A percentile compares a stretch with the other conserved stretches of the same genome.
These are phyloP conservation scores for Periophthalmodon schlosseri DNA, from an alignment of 2,113 vertebrate species.

Conservation along the genomic window DNA sequence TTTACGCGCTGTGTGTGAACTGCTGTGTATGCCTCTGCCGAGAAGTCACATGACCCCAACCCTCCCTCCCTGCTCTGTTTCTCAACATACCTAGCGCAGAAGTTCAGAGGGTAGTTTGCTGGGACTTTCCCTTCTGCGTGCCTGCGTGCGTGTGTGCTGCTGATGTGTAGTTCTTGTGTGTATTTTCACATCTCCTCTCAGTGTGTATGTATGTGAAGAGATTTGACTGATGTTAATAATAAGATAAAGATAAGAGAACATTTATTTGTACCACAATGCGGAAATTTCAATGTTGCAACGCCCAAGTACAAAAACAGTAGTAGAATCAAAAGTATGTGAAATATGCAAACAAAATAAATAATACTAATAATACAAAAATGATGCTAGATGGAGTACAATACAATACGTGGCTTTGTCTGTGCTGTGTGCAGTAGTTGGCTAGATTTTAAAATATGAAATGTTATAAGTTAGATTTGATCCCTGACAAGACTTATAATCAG, in stretches of 20 bases:
- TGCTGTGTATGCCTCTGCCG: constrained; percentile 62
- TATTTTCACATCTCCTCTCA: constrained; percentile 23
- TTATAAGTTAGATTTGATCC: too few species aligned
- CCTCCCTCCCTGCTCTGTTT: constrained; percentile 66
- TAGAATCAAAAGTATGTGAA: neutral
- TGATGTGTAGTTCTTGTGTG: neutral
- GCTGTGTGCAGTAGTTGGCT: neutral
- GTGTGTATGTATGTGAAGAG: constrained; percentile 14
- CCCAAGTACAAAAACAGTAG: neutral
- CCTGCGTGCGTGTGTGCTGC: constrained; percentile 20
- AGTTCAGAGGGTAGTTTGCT: constrained; percentile 74
- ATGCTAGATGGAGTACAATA: too few species aligned
- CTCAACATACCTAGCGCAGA: constrained; percentile 76
- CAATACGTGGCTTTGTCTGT: neutral
- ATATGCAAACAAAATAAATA: too few species aligned
- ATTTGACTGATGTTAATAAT: constrained; percentile 25
- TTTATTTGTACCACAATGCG: too few species aligned
- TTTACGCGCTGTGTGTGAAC: constrained; percentile 28
- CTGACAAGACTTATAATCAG: too few species aligned
- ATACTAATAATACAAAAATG: too few species aligned
- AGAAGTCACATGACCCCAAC: constrained; percentile 80
- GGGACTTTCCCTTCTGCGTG: constrained; percentile 77
- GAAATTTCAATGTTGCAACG: neutral
- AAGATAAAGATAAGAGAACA: neutral
- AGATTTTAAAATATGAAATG: too few species aligned